Evolutionary conservation across 1,140 invertebrate genomes (phyloP).

Genomic region (Papilio polytes): DNA sequence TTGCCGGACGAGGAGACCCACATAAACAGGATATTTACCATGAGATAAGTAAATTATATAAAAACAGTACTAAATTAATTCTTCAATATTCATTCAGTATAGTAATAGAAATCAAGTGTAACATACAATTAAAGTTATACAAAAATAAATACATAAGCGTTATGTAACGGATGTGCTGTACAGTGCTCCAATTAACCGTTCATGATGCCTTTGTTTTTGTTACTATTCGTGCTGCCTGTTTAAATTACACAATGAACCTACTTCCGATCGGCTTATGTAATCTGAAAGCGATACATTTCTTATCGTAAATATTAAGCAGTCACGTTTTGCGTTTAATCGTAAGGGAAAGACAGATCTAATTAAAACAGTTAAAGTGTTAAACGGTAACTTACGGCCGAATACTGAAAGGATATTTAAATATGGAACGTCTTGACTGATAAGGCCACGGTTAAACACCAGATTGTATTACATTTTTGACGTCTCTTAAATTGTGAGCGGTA

Average conservation of each 20-base stretch:
- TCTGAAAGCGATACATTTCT: constrained; percentile 68
- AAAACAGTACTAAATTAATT: background rate
- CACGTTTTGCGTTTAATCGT: constrained; percentile 53
- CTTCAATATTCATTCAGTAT: background rate
- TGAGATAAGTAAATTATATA: too few species aligned
- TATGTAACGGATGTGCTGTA: background rate
- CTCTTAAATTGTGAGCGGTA: too few species aligned
- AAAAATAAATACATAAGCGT: background rate
- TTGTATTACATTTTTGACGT: too few species aligned
- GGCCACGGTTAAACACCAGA: too few species aligned
- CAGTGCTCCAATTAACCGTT: constrained; percentile 24
- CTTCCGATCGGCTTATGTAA: constrained; percentile 53
- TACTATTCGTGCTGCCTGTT: constrained; percentile 20
- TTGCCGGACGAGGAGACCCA: too few species aligned
- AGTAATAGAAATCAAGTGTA: background rate
- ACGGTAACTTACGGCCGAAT: background rate
- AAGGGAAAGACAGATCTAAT: constrained; percentile 54
- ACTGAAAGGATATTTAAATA: too few species aligned
- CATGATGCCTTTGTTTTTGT: constrained; percentile 7
- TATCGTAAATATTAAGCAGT: constrained; percentile 51
- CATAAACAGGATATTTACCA: too few species aligned
- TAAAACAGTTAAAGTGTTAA: constrained; percentile 49
- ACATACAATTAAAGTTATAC: background rate
- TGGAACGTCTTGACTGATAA: too few species aligned
- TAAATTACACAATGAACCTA: constrained; percentile 32